Base-by-base conservation (phyloP, 2,888 invertebrate genomes). In the Sinotaia quadrata region DNA sequence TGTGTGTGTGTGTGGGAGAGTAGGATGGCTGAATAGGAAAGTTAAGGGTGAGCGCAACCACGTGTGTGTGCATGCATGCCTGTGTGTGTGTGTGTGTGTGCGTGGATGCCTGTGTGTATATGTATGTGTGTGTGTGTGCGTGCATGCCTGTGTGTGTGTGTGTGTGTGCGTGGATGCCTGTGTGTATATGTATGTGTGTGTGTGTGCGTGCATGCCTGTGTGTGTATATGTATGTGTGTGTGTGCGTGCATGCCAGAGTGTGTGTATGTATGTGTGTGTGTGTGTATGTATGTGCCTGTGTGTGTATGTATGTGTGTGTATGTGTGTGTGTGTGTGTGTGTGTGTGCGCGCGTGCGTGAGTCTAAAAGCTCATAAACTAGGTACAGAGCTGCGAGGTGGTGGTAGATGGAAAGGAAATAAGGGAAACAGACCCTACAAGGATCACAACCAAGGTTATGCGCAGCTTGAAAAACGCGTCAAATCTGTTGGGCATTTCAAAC, bases 21-120 rank as follows among this genome's bases (percentile, higher is more conserved):
- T n/a, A n/a, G n/a, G n/a, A n/a, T n/a, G n/a, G n/a, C n/a, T n/a
- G n/a, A n/a, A n/a, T n/a, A n/a, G n/a, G n/a, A n/a, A n/a, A n/a
- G n/a, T n/a, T n/a, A n/a, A n/a, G n/a, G n/a, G n/a, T n/a, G n/a
- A n/a, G n/a, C n/a, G n/a, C n/a, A n/a, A n/a, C n/a, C n/a, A n/a
- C n/a, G n/a, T n/a, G n/a, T n/a, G n/a, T n/a, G n/a, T n/a, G n/a
- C n/a, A n/a, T n/a, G n/a, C n/a, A n/a, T n/a, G n/a, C n/a, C n/a
- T n/a, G n/a, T n/a, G n/a, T n/a, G n/a, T n/a, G n/a, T n/a, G n/a
- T n/a, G n/a, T n/a, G n/a, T n/a, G n/a, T n/a, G 21, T 69, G 62
- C 5, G 72, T 69, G 63, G 63, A 69, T 5, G 72, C 67, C 29
- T 72, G 69, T 72, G 69, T 8, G n/a, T n/a, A n/a, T n/a, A n/a